Evolutionary conservation across 2,113 vertebrate species (phyloP), one percentile per base, ranked within the genome.

Genomic region (Nycticebus coucang): DNA sequence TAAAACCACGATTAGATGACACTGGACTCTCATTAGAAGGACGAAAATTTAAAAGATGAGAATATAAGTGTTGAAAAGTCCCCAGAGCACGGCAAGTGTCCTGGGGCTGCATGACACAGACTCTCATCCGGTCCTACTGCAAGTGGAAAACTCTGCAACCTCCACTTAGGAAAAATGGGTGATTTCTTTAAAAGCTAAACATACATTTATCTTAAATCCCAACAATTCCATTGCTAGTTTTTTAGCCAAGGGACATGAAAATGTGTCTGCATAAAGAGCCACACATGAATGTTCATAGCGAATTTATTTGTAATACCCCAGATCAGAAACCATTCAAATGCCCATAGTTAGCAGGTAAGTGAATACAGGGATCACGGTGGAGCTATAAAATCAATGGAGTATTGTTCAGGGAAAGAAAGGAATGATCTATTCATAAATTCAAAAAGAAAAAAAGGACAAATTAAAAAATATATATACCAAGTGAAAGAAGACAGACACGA

Each of bases 1-100:
- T n/a, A 78, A 87, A 95, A 77, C 66, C 78, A 90, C 95, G 88
- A 53, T 92, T 74, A 88, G 85, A 87, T 50, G 28, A 37, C 37
- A 66, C 71, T 69, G 19, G 19, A 64, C 18, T 22, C 66, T 41
- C 79, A 80, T 82, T 71, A 88, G 79, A 84, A 62, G 55, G 71
- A 55, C 75, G 92, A n/a, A 80, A 89, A 35, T 71, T 15, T 68
- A 19, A 62, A 88, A 82, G 83, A 87, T 15, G 35, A 74, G 78
- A 89, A 78, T 35, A 26, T 11, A 81, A 87, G 77, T 71, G 64
- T 60, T 71, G 45, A 17, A 77, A 55, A 92, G 79, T 53, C 57
- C 3, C 1, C 0, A 6, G n/a, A 53, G 24, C 72, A 13, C 37
- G 13, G 13, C 17, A 0, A 6, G 21, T 9, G 19, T 22, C 3